phyloP scores from a whole-genome alignment of 2,797 vertebrate species.

The Perdix hodgsoniae region DNA sequence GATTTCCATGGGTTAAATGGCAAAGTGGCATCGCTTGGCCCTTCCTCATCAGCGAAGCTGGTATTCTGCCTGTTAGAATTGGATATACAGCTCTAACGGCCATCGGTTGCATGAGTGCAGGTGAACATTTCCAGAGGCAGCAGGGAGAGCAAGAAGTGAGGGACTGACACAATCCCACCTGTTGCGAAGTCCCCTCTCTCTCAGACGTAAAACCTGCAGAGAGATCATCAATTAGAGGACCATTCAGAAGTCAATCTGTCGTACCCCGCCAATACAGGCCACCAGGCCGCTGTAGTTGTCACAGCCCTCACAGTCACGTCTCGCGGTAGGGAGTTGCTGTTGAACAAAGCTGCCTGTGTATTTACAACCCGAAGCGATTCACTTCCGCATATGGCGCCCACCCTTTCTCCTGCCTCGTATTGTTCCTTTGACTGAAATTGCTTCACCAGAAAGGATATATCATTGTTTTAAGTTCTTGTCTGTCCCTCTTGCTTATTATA shows the following conservation, averaged over 20 bases:
- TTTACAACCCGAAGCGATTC: slow-evolving; percentile 55
- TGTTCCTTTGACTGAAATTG: slow-evolving; percentile 74
- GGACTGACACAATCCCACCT: neutral
- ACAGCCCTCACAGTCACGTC: slow-evolving; percentile 1
- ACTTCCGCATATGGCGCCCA: slow-evolving; percentile 70
- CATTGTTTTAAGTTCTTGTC: slow-evolving; percentile 62
- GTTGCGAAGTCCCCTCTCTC: neutral
- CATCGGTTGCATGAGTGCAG: slow-evolving; percentile 35
- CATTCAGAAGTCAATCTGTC: neutral
- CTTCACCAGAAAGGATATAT: slow-evolving; percentile 67
- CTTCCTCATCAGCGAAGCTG: slow-evolving; percentile 68
- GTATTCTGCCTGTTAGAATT: slow-evolving; percentile 73
- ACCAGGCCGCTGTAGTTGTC: slow-evolving; percentile 1
- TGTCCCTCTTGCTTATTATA: slow-evolving; percentile 58
- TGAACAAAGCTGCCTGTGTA: slow-evolving; percentile 43
- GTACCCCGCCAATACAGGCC: neutral
- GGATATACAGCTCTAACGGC: slow-evolving; percentile 60
- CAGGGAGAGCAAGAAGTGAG: neutral
- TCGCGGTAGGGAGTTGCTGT: slow-evolving; percentile 34
- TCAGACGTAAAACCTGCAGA: neutral
- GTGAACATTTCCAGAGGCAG: slow-evolving; percentile 24
- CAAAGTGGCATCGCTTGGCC: slow-evolving; percentile 61
- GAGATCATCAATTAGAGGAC: neutral
- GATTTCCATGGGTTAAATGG: slow-evolving; percentile 73
- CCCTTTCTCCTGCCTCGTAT: slow-evolving; percentile 52